Evolutionary conservation across 2,113 vertebrate species (phyloP), one percentile per base, ranked within the genome.

Genomic region (Brachionichthys hirsutus): DNA sequence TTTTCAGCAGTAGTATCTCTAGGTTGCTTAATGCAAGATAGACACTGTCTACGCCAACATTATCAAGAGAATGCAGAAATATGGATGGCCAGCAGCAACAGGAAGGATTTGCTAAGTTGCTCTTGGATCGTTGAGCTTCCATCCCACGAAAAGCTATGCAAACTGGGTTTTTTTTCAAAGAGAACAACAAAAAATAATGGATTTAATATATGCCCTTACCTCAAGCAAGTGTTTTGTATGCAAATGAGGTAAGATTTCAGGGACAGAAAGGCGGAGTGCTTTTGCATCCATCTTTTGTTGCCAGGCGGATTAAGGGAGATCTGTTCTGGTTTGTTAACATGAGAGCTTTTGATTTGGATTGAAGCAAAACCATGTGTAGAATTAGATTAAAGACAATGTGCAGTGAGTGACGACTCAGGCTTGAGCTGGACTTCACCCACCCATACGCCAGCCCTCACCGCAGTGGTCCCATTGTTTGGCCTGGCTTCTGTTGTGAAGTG

Each of bases 271-370:
- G 80, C 75, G 44, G 82, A 80, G 86, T 85, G 88, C 77, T 88
- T 66, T 77, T 70, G 80, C 88, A 88, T 87, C 89, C 86, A 76
- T 89, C 82, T 88, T 89, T 88, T 91, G 88, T 91, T 85, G 83
- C 82, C 80, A 76, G 82, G 76, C 76, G 87, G 89, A 92, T 91
- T 90, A 90, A 78, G 82, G 79, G 81, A 85, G 88, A 89, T 89
- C 88, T 90, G 89, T 91, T 91, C 88, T 88, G 90, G 88, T 89
- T 86, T 89, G 89, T 91, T 88, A 90, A 89, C 90, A 91, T 78
- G 80, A 79, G 84, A 87, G 86, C 87, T 89, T 90, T 91, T 89
- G 89, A 91, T 89, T 91, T 74, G 78, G 84, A 87, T 84, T 90
- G 86, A 89, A 91, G 84, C 74, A 73, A 87, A 89, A 89, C 88